Base-by-base conservation (phyloP, 2,113 vertebrate species). In the Illadopsis cleaveri region DNA sequence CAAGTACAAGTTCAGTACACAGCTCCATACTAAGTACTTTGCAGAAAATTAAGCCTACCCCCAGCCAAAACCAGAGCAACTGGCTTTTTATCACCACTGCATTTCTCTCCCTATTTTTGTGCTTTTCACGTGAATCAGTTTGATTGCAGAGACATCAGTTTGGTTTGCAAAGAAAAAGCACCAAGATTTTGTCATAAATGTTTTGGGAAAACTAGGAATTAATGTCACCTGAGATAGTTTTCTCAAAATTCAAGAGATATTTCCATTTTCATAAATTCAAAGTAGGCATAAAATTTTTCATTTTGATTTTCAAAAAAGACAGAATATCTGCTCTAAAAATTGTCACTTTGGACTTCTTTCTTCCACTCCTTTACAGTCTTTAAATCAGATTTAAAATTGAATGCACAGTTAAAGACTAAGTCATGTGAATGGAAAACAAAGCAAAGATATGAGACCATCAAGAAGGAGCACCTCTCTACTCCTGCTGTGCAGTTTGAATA, bases 101-200 rank as follows among this genome's bases (percentile, higher is more conserved):
- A 10, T 42, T 40, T n/a, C 27, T 15, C 17, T 2, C 2, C 3
- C 1, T 0, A 11, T 48, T 2, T 54, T 45, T 16, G 21, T 51
- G 75, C 40, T 3, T 5, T 45, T 75, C 12, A 12, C 13, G 3
- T 50, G 10, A 40, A 54, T 35, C 10, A 48, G 6, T 62, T 71
- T 81, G 27, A 60, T 25, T 77, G 9, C 28, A 72, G 8, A 21
- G 15, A 56, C 8, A 25, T 7, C 8, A 25, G 6, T 72, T 10
- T 13, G 1, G 5, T 77, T 77, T 78, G 15, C 13, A 91, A 76
- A 69, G 18, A 40, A 65, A 90, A 65, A 15, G 6, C 15, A 62
- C n/a, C 14, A 58, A 73, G 5, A 15, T 61, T 81, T 83, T 71
- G 1, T 35, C 57, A 53, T 4, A 35, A 47, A 40, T 33, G 1